Base-by-base conservation (phyloP, 2,797 vertebrate genomes). In the Lepilemur ruficaudatus region DNA sequence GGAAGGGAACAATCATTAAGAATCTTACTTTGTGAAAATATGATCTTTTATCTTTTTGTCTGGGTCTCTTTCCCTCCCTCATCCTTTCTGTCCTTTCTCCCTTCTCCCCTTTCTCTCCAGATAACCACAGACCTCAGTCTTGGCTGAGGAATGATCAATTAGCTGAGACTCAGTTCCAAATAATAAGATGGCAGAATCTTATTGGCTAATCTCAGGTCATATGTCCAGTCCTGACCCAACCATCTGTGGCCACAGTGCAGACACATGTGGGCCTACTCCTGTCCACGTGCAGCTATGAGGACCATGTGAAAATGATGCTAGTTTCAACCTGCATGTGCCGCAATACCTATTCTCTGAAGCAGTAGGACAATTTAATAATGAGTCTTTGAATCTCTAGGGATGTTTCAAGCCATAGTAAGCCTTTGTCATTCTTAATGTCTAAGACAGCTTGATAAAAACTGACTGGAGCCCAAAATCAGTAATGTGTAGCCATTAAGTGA, bases 401-500 rank as follows among this genome's bases (percentile, higher is more conserved):
- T 30, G 25, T 86, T 85, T 81, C 35, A 57, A 93, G 38, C 20
- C 25, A 38, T 28, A 61, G 6, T 83, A 23, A 43, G 6, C n/a
- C 35, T 43, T 78, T 82, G 78, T n/a, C 20, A 35, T 43, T 48
- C n/a, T 65, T 55, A 38, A 65, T 76, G 35, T 82, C 78, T 50
- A n/a, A n/a, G 20, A 11, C 28, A 78, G 46, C 76, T 57, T 55
- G 61, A 81, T 41, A 25, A 59, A 81, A 86, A 75, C 13, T 52
- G 15, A 80, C 3, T 72, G n/a, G 23, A n/a, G 32, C 41, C 83
- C 97, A 92, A 88, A 32, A 3, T 69, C 76, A 96, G 79, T 86
- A 85, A 93, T 96, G 93, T 23, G 85, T 95, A 95, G 57, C 46
- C 59, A 50, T 75, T 89, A 75, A 81, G 92, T 85, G 82, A 96